phyloP scores from a whole-genome alignment of 2,797 vertebrate species.

The Brotogeris chrysoptera region DNA sequence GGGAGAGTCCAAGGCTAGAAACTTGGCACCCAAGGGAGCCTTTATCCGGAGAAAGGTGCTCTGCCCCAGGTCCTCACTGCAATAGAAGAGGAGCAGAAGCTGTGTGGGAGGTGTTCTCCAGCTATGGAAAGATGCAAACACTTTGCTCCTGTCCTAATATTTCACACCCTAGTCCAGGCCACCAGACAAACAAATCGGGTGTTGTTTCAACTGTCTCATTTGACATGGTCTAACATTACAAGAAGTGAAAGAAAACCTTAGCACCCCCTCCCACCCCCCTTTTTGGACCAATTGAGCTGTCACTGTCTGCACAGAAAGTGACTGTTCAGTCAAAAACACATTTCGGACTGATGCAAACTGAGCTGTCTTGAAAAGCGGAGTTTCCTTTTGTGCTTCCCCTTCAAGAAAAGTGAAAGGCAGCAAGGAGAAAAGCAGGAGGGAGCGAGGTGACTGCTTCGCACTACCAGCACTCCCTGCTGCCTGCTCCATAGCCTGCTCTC shows the following conservation, averaged over 20 bases:
- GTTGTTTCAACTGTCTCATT: slow-evolving; percentile 46
- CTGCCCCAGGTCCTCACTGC: background rate
- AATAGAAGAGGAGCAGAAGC: background rate
- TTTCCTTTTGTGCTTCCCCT: slow-evolving; percentile 34
- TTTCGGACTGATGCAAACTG: background rate
- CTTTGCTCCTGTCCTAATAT: background rate
- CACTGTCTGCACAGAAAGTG: slow-evolving; percentile 46
- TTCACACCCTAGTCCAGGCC: background rate
- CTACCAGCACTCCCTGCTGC: background rate
- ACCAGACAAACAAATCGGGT: background rate
- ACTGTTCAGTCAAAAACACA: slow-evolving; percentile 44
- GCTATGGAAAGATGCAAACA: background rate
- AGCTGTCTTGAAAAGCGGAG: slow-evolving; percentile 18
- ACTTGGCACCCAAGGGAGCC: background rate
- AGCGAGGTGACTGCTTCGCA: background rate
- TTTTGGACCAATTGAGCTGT: slow-evolving; percentile 48
- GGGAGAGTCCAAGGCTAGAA: background rate
- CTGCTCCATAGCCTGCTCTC: background rate
- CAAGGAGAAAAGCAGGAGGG: background rate
- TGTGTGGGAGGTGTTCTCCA: background rate
- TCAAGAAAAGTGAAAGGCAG: slow-evolving; percentile 5
- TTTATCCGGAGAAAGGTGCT: background rate
- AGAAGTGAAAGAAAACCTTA: slow-evolving; percentile 53
- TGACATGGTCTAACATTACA: slow-evolving; percentile 26
- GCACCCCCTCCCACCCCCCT: background rate